phyloP scores from a whole-genome alignment of 2,113 vertebrate genomes.

The Pseudorectes ferrugineus region DNA sequence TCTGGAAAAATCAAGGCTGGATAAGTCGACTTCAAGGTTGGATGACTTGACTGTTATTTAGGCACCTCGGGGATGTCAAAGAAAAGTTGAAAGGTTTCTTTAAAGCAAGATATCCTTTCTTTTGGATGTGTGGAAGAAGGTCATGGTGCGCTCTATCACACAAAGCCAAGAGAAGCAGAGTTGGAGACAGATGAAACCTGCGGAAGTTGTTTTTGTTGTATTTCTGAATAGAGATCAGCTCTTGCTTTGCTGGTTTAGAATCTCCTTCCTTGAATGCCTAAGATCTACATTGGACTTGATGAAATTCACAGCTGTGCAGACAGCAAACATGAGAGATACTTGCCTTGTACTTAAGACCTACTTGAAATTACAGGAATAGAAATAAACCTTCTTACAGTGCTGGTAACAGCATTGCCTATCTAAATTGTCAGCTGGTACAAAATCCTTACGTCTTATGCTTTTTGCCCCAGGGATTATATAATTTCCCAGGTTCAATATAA shows the following conservation, averaged over 20 bases:
- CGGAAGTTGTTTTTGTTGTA: neutral
- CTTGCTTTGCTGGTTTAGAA: neutral
- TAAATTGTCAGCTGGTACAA: neutral
- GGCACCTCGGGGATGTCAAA: neutral
- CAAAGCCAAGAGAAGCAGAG: neutral
- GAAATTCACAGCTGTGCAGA: neutral
- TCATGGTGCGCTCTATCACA: neutral
- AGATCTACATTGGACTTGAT: neutral
- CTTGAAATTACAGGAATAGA: neutral
- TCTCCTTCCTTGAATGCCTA: neutral
- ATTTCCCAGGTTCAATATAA: neutral
- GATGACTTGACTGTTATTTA: neutral
- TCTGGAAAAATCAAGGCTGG: neutral
- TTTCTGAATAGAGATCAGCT: neutral
- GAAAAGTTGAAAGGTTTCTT: neutral
- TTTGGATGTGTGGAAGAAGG: neutral
- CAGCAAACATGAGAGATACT: neutral
- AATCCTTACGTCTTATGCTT: neutral
- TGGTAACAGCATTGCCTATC: neutral
- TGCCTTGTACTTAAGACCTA: neutral
- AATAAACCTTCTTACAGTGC: neutral
- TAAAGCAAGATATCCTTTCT: neutral
- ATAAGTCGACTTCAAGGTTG: neutral
- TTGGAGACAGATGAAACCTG: neutral
- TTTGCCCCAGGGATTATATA: neutral